A percentile compares a stretch with the other conserved stretches of the same genome.
These are phyloP conservation scores for Parambassis ranga DNA, from an alignment of 2,797 vertebrate genomes.

Conservation along the genomic window DNA sequence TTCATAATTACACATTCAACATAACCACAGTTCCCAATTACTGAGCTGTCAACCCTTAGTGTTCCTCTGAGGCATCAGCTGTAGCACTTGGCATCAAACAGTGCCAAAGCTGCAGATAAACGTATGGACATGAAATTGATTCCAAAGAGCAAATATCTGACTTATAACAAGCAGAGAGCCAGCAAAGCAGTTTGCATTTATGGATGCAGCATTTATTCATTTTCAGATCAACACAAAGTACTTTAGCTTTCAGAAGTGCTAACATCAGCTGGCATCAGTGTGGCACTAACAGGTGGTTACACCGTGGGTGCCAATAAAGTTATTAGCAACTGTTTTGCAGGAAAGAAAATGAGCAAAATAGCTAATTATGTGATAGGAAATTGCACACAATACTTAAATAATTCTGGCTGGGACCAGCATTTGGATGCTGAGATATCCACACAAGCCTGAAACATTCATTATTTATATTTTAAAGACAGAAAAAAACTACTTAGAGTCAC, in stretches of 20 bases:
- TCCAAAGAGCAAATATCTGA: slow-evolving; percentile 13
- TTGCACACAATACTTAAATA: too few relatives aligned
- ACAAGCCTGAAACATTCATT: neutral
- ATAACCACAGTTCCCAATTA: slow-evolving; percentile 4
- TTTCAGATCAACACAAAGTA: slow-evolving; percentile 39
- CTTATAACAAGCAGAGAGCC: slow-evolving; percentile 16
- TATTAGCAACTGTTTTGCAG: neutral
- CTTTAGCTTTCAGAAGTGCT: slow-evolving; percentile 24
- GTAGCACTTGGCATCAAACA: slow-evolving; percentile 9
- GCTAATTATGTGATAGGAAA: too few relatives aligned
- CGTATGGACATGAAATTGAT: slow-evolving; percentile 31
- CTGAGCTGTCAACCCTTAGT: slow-evolving; percentile 10
- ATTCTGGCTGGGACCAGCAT: neutral
- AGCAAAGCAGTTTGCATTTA: slow-evolving; percentile 39
- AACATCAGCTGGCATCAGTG: slow-evolving; percentile 15
- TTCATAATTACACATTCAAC: slow-evolving; percentile 8
- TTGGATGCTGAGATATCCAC: neutral
- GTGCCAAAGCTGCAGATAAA: slow-evolving; percentile 18
- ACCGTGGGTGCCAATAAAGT: neutral
- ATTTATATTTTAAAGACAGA: neutral
- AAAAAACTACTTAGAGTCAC: neutral
- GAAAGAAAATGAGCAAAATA: neutral
- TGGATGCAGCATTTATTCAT: slow-evolving; percentile 35
- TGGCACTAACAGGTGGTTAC: slow-evolving; percentile 14
- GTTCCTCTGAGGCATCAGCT: slow-evolving; percentile 22